These are phyloP conservation scores for Pungitius pungitius DNA, from an alignment of 2,113 vertebrate genomes.

Conservation along the genomic window DNA sequence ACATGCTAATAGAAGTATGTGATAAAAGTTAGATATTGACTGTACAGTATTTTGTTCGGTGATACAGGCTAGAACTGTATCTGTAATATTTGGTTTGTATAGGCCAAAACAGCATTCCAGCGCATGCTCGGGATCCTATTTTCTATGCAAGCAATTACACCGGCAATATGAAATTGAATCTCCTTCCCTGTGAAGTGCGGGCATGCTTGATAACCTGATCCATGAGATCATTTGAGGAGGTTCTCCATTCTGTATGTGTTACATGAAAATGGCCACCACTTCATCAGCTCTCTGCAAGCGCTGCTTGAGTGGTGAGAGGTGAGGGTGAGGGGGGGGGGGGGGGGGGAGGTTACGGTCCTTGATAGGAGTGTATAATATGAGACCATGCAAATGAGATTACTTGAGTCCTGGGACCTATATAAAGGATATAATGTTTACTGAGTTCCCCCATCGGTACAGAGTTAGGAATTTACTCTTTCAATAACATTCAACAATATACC, in stretches of 20 bases:
- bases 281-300: conserved; percentile 57
- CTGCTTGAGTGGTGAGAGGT: conserved; percentile 45
- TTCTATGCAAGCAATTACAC: conserved; percentile 32
- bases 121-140: conserved; percentile 22
- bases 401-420: conserved; percentile 13
- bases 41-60: background rate
- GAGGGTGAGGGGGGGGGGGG: conserved; percentile 8
- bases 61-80: background rate
- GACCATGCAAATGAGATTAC: conserved; percentile 31
- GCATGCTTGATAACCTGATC: conserved; percentile 65
- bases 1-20: background rate
- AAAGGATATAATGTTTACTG: conserved; percentile 14
- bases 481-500: background rate
- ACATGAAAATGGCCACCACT: conserved; percentile 66
- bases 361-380: conserved; percentile 43
- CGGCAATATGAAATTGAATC: conserved; percentile 52
- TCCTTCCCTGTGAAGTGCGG: conserved; percentile 44
- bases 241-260: conserved; percentile 58
- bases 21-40: background rate
- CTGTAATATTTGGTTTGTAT: background rate
- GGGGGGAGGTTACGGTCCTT: conserved; percentile 36
- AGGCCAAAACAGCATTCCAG: conserved; percentile 28
- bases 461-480: background rate
- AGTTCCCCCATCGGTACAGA: background rate
- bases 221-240: conserved; percentile 68